A percentile compares a stretch with the other conserved stretches of the same genome.
Conservation (phyloP, 2,113 vertebrate species). For the Clupea harengus region DNA sequence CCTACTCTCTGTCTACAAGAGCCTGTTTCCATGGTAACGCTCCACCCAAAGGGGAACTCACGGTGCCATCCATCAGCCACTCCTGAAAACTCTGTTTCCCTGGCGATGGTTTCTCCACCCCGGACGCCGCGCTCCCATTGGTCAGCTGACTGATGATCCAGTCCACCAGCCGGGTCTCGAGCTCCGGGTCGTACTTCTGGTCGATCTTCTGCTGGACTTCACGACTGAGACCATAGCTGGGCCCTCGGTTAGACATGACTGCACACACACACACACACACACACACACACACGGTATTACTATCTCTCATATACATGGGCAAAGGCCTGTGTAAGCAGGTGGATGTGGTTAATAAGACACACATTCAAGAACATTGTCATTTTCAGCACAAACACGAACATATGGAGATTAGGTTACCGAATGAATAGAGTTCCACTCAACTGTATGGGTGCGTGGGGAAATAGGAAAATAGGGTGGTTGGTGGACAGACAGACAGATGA, state of each 20-base stretch:
- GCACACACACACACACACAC: background rate
- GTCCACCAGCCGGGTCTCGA: slow-evolving; percentile 79
- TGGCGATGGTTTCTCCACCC: slow-evolving; percentile 61
- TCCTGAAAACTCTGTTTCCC: slow-evolving; percentile 80
- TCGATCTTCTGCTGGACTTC: slow-evolving; percentile 88
- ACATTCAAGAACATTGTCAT: too few species aligned
- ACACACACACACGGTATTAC: background rate
- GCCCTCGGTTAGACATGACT: slow-evolving; percentile 84
- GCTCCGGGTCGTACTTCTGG: slow-evolving; percentile 76
- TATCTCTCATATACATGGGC: background rate
- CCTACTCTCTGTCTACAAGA: too few species aligned
- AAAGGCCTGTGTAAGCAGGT: too few species aligned
- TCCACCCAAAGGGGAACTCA: slow-evolving; percentile 57
- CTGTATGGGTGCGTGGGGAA: too few species aligned
- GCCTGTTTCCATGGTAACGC: background rate
- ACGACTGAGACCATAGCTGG: slow-evolving; percentile 80
- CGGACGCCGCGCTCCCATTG: slow-evolving; percentile 64
- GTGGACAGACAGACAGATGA: too few species aligned
- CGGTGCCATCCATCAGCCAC: slow-evolving; percentile 84
- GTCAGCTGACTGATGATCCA: slow-evolving; percentile 70
- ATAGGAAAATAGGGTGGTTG: too few species aligned
- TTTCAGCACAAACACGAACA: too few species aligned
- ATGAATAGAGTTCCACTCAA: too few species aligned
- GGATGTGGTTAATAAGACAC: too few species aligned
- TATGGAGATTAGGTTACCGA: too few species aligned